Evolutionary conservation across 1,140 invertebrate species (phyloP).

Genomic region (Drosophila tani): DNA sequence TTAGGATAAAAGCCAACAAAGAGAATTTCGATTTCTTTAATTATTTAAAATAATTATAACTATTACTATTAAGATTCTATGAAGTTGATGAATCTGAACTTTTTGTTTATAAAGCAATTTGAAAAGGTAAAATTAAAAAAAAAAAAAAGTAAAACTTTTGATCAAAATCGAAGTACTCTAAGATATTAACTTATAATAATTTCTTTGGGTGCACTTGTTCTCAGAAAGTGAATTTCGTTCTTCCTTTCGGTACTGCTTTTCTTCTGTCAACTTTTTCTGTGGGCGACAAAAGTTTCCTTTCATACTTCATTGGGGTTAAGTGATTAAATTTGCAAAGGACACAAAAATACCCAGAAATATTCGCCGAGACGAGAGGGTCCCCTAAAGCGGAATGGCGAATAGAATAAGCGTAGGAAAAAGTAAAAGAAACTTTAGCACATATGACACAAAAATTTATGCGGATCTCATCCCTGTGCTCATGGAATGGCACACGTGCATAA

Average conservation of each 20-base stretch:
- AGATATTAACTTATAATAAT: background rate
- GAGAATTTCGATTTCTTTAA: no score
- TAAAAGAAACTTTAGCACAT: constrained; percentile 56
- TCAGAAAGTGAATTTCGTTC: constrained; percentile 20
- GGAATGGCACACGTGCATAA: constrained; percentile 42
- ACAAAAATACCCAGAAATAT: constrained; percentile 37
- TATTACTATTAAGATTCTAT: no score
- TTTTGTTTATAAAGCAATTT: no score
- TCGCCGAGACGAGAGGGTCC: background rate
- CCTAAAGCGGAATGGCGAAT: constrained; percentile 12
- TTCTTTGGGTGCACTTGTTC: constrained; percentile 10
- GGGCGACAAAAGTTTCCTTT: constrained; percentile 62
- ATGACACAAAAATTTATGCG: constrained; percentile 52
- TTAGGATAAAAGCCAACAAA: no score
- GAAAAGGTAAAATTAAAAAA: no score
- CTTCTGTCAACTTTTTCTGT: constrained; percentile 59
- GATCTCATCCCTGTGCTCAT: background rate
- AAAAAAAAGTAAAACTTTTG: no score
- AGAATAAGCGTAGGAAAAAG: constrained; percentile 19
- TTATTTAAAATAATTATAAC: no score
- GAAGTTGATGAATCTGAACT: no score
- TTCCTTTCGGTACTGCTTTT: constrained; percentile 30
- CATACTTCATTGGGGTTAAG: constrained; percentile 80
- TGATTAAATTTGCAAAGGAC: constrained; percentile 78
- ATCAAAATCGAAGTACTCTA: no score